A percentile compares a stretch with the other conserved stretches of the same genome.
phyloP scores from a whole-genome alignment of 2,797 vertebrate genomes.

The Schizothorax lantsangensis region DNA sequence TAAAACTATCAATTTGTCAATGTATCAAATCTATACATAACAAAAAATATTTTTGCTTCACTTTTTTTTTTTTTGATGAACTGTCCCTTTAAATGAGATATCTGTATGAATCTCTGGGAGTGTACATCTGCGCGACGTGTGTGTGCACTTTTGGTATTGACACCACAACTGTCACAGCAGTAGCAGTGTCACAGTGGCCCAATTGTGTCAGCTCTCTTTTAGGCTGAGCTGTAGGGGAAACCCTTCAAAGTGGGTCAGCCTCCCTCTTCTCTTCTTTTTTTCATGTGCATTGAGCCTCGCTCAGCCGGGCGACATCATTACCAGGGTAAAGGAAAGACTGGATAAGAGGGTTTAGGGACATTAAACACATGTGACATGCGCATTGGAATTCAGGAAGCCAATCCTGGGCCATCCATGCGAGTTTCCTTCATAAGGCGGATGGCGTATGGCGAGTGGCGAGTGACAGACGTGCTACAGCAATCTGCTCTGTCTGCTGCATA shows the following conservation, averaged over 20 bases:
- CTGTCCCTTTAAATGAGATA: conserved; percentile 17
- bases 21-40: too few species aligned
- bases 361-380: conserved; percentile 55
- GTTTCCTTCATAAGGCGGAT: conserved; percentile 48
- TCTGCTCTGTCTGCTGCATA: conserved; percentile 29
- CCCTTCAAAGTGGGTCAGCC: conserved; percentile 60
- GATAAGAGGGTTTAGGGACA: conserved; percentile 3
- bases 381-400: conserved; percentile 52
- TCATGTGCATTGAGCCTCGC: conserved; percentile 24
- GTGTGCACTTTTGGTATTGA: conserved; percentile 28
- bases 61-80: background rate
- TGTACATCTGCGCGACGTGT: conserved; percentile 16
- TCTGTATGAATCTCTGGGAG: background rate
- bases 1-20: background rate
- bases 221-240: conserved; percentile 54
- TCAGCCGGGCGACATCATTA: conserved; percentile 46
- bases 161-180: conserved; percentile 34
- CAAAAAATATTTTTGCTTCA: too few species aligned
- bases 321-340: conserved; percentile 24
- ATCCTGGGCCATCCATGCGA: conserved; percentile 43
- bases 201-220: conserved; percentile 63
- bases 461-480: conserved; percentile 50
- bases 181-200: conserved; percentile 54
- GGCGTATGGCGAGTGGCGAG: conserved; percentile 37
- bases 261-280: conserved; percentile 27